A percentile compares a stretch with the other conserved stretches of the same genome.
phyloP scores from a whole-genome alignment of 2,797 vertebrate genomes.

The Sebastes taczanowskii region DNA sequence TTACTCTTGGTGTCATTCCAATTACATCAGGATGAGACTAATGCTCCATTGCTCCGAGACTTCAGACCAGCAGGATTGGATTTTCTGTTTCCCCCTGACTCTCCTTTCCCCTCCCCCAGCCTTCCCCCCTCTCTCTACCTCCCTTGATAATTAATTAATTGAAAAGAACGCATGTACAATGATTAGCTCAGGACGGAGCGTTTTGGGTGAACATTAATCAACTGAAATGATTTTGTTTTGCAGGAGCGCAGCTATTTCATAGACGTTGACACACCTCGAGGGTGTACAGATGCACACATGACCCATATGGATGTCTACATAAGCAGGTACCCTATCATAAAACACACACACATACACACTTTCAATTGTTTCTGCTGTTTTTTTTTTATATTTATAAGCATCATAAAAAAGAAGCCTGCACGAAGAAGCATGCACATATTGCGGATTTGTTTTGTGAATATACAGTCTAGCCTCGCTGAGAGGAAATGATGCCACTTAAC shows the following conservation, averaged over 20 bases:
- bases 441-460: constrained; percentile 47
- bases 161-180: constrained; percentile 76
- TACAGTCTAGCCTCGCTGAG: constrained; percentile 23
- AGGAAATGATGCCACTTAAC: constrained; percentile 73
- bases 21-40: constrained; percentile 81
- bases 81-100: constrained; percentile 62
- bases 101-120: constrained; percentile 54
- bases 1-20: constrained; percentile 82
- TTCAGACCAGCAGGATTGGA: constrained; percentile 72
- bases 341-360: constrained; percentile 5
- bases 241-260: constrained; percentile 6
- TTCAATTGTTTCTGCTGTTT: not conserved
- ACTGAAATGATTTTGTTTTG: constrained; percentile 53
- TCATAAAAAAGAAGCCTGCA: constrained; percentile 8
- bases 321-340: not conserved
- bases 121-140: constrained; percentile 20
- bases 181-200: constrained; percentile 68
- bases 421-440: constrained; percentile 10
- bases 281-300: constrained; percentile 11
- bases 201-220: constrained; percentile 70
- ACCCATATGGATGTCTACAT: constrained; percentile 17
- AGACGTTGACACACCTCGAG: constrained; percentile 16
- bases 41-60: constrained; percentile 71
- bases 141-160: constrained; percentile 80
- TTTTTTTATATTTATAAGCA: not conserved